These are phyloP conservation scores for Hoplodrina ambigua DNA, from an alignment of 2,888 invertebrate genomes.

Conservation along the genomic window DNA sequence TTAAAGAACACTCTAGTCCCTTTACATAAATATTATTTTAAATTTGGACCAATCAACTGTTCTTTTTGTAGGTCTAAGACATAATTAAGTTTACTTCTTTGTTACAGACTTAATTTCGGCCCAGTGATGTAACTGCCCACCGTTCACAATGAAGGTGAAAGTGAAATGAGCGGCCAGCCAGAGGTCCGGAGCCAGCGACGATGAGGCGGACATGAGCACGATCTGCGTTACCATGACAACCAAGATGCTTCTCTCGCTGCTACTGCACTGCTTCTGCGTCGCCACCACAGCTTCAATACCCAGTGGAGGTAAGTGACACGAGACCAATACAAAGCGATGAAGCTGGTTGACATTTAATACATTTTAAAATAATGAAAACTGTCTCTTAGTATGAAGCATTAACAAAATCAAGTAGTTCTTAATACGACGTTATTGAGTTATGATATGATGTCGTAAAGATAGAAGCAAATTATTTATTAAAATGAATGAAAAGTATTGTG, in stretches of 20 bases:
- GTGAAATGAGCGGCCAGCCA: constrained; percentile 51
- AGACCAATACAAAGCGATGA: not conserved
- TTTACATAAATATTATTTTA: not conserved
- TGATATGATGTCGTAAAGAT: not conserved
- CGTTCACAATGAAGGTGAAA: constrained; percentile 33
- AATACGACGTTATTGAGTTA: not conserved
- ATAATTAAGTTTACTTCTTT: constrained; percentile 6
- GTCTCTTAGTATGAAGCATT: not conserved
- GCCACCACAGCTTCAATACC: constrained; percentile 84
- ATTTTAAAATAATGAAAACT: not conserved
- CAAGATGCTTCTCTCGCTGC: constrained; percentile 82
- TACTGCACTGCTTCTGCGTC: constrained; percentile 84
- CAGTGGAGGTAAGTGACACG: constrained; percentile 78
- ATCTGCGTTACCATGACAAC: constrained; percentile 72
- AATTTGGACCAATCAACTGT: too few species aligned
- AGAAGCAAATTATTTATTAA: not conserved
- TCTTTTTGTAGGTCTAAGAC: too few species aligned
- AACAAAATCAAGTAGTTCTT: not conserved
- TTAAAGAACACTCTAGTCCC: not conserved
- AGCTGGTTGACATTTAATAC: not conserved
- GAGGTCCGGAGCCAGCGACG: constrained; percentile 31
- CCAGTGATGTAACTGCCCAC: constrained; percentile 59
- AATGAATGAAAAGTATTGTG: not conserved
- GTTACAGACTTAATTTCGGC: constrained; percentile 50
- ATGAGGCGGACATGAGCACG: constrained; percentile 51